Evolutionary conservation across 2,113 vertebrate genomes (phyloP).

Genomic region (Acanthisitta chloris): DNA sequence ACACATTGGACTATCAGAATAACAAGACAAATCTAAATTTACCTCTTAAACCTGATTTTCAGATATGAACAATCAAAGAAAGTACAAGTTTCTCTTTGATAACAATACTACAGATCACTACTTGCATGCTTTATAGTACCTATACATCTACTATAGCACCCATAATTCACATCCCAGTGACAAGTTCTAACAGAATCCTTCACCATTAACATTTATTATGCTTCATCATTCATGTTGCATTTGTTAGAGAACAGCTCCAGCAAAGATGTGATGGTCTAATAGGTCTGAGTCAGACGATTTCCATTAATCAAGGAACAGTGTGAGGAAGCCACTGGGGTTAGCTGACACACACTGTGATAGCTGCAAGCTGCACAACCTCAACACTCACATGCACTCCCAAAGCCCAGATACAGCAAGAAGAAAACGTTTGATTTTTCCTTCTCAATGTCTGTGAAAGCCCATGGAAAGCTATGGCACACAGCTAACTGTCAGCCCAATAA

Average conservation of each 20-base stretch:
- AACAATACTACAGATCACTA: background rate
- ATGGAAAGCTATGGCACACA: background rate
- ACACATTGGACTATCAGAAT: background rate
- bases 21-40: background rate
- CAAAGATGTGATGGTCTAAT: background rate
- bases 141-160: background rate
- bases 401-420: background rate
- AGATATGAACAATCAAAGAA: background rate
- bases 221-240: background rate
- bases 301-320: background rate
- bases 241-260: background rate
- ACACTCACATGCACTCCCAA: background rate
- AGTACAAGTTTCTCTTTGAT: background rate
- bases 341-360: background rate
- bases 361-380: background rate
- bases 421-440: background rate
- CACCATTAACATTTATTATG: background rate
- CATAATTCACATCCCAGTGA: background rate
- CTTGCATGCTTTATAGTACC: background rate
- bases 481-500: background rate
- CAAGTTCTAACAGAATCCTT: slow-evolving; percentile 14
- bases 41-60: background rate
- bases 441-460: background rate
- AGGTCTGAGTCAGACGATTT: background rate
- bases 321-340: background rate